Evolutionary conservation across 2,888 invertebrate species (phyloP).

Genomic region (Tortrix viridana): DNA sequence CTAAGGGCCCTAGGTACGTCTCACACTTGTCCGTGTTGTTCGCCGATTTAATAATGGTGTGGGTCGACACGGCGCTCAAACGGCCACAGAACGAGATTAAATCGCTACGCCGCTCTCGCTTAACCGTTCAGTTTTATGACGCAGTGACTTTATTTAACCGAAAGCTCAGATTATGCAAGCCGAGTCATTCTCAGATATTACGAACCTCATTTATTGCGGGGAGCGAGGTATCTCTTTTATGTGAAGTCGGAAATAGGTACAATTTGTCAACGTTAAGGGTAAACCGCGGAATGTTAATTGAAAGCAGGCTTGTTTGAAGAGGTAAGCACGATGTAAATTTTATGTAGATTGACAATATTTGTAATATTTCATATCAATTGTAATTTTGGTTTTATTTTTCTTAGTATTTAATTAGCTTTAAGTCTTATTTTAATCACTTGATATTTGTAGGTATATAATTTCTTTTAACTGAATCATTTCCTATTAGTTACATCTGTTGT

Average conservation of each 20-base stretch:
- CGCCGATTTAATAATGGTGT: constrained; percentile 8
- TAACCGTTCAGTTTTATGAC: constrained; percentile 29
- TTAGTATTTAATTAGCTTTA: too few species aligned
- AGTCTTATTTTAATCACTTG: too few species aligned
- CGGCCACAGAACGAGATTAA: constrained; percentile 37
- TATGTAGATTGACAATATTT: too few species aligned
- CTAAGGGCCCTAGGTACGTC: too few species aligned
- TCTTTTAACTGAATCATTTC: too few species aligned
- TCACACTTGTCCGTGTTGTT: constrained; percentile 2
- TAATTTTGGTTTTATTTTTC: too few species aligned
- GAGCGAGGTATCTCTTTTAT: constrained; percentile 5
- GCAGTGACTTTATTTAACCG: constrained; percentile 24
- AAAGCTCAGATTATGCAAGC: constrained; percentile 28
- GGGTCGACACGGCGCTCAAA: constrained; percentile 18
- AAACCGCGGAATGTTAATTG: background rate
- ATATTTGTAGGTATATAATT: too few species aligned
- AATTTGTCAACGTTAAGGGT: background rate
- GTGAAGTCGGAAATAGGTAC: constrained; percentile 6
- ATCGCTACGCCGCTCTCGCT: constrained; percentile 24
- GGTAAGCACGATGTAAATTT: too few species aligned
- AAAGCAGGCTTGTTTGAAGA: background rate
- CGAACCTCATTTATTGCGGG: constrained; percentile 23
- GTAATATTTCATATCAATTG: too few species aligned
- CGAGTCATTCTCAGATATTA: constrained; percentile 28
- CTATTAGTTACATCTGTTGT: too few species aligned